Base-by-base conservation (phyloP, 2,888 invertebrate genomes). In the Hirtodrosophila alboralis region DNA sequence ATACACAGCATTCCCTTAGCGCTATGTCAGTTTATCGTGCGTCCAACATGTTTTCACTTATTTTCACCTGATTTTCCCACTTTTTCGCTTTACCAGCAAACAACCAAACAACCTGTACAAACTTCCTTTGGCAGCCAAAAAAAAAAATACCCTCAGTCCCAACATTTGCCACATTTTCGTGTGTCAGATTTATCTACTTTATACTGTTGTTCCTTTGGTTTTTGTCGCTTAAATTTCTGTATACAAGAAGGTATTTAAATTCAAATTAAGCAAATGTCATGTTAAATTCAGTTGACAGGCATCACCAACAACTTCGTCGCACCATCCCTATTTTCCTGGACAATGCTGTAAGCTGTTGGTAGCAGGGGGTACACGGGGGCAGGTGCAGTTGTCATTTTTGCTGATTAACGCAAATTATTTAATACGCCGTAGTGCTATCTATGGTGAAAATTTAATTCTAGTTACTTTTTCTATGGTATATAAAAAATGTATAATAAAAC, bases 251-350 rank as follows among this genome's bases (percentile, higher is more conserved):
- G 81, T 81, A 84, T 81, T 81, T 81, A 84, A 81, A 81, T 81
- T 86, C 86, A 86, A 79, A 81, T 81, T 81, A 81, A 80, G 86
- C 74, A 80, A 84, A 76, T 76, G 81, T 80, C 86, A 84, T 80
- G 77, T 76, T 74, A 60, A 66, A 65, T 69, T 76, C 67, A 64
- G 65, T 37, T 85, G 81, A 84, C 81, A 85, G 63, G 56, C 64
- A 37, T 43, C 44, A 33, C 44, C 70, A 31, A 21, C 47, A 47
- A n/a, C 36, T 13, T 44, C 38, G 2, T 14, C 14, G 27, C 33
- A 4, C 10, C 26, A 5, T 9, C 41, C 7, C 34, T 1, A 6
- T 8, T 5, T 10, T 7, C 5, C 34, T 7, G 10, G 2, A 27
- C 44, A 13, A 9, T 3, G 1, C 7, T 1, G 18, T 10, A 8